Evolutionary conservation across 1,140 invertebrate species (phyloP), one percentile per base, ranked within the genome.

Genomic region (Psilanteris sp.): DNA sequence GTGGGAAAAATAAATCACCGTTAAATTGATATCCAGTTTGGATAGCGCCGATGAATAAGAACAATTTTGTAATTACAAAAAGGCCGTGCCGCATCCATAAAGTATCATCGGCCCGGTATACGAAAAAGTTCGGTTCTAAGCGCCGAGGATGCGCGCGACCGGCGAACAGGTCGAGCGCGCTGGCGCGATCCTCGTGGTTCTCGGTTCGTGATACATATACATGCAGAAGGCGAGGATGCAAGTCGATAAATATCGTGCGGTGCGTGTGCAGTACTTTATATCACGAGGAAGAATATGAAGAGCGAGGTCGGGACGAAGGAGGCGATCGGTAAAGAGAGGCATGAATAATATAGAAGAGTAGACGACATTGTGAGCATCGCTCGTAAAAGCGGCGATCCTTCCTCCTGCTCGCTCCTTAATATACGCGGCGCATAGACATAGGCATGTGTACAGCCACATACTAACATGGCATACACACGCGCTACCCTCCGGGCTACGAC

Each of bases 331-430:
- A 54, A 78, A 70, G 71, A 66, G 14, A 61, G 62, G 39, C 26
- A 48, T 71, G 31, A 57, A 70, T 61, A 77, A 70, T 61, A 67
- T 54, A 68, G 64, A 66, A 73, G 44, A 74, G 52, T 61, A 50
- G 73, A 79, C 79, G 80, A 85, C 82, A 85, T 85, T 83, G 80
- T 70, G 59, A 78, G 77, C 67, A 77, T 77, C 78, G 80, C 70
- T 84, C 82, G 81, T 83, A 82, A 85, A 83, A 74, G 75, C 62
- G 72, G 48, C 70, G 48, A 75, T 75, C 70, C 62, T 75, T 52
- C 34, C 26, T 73, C 77, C 48, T 57, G 48, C 70, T 41, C 67
- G 39, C 64, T 59, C 39, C 43, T 73, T 39, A 59, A 64, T 41
- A 55, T 43, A 77, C 59, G 29, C 16, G 14, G 39, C 24, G 15